Evolutionary conservation across 1,140 invertebrate genomes (phyloP).

Genomic region (Halyomorpha halys): DNA sequence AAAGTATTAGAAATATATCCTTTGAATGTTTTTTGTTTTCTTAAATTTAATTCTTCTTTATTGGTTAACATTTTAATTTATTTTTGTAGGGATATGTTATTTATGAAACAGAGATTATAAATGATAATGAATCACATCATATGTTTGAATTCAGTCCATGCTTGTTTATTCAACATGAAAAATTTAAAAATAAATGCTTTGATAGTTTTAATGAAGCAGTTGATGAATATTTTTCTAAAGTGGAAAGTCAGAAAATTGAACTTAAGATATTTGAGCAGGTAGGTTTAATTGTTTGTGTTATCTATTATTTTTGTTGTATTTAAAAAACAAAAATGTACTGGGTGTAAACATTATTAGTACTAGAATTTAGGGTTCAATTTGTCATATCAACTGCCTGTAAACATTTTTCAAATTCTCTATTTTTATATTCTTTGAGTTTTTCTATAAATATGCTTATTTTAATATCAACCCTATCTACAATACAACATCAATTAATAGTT

Average conservation of each 20-base stretch:
- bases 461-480: too few relatives aligned
- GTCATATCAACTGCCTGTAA: too few relatives aligned
- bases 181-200: constrained; percentile 52
- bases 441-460: too few relatives aligned
- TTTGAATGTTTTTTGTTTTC: too few relatives aligned
- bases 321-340: background rate
- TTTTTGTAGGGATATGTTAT: constrained; percentile 63
- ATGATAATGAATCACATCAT: constrained; percentile 50
- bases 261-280: constrained; percentile 77
- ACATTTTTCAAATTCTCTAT: too few relatives aligned
- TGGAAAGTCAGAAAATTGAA: constrained; percentile 94
- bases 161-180: constrained; percentile 58
- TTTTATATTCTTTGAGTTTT: too few relatives aligned
- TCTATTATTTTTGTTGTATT: background rate
- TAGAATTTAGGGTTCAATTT: too few relatives aligned
- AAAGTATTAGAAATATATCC: too few relatives aligned
- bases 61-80: background rate
- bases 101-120: constrained; percentile 70
- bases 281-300: constrained; percentile 8
- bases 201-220: constrained; percentile 77
- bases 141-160: constrained; percentile 89
- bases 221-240: constrained; percentile 92
- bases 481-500: too few relatives aligned
- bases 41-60: background rate
- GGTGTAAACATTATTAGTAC: too few relatives aligned